Evolutionary conservation across 2,113 vertebrate genomes (phyloP), one percentile per base, ranked within the genome.

Genomic region (Actenoides lindsayi): DNA sequence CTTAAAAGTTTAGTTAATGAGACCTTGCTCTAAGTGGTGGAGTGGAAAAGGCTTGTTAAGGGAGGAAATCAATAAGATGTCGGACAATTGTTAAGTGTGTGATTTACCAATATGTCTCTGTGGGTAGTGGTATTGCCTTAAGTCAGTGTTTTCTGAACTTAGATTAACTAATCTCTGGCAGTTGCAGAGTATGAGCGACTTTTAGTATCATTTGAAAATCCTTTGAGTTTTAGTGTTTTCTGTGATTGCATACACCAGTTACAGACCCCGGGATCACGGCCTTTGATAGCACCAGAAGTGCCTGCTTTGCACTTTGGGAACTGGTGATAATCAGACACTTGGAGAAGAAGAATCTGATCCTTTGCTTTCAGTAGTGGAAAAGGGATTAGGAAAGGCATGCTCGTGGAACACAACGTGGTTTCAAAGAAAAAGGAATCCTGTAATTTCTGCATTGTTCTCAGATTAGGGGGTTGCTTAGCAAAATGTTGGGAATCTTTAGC

Each of bases 301-400:
- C 57, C 51, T 82, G 82, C 78, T 31, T 48, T 93, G 89, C 77
- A 50, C n/a, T 68, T 85, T 79, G 62, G 53, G 82, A 91, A 35
- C 46, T 30, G 35, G 16, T 86, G 76, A n/a, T 50, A 7, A 81
- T 94, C 63, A 87, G 21, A 77, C 44, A 35, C 17, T 81, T 53
- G 33, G 28, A 92, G 93, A 54, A 90, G 42, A 73, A 82, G 39
- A 94, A 75, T 95, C 54, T 89, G 75, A 90, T 87, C 74, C 83
- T 82, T 78, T 73, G 33, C 84, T 89, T 37, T 89, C 0, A 0
- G 78, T 80, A 42, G 82, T 83, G 48, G 71, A 81, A 81, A 74
- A 63, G 60, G 62, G 50, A 74, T 83, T 91, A 94, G 89, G 77
- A 81, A 69, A 79, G 53, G 16, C 28, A 11, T 53, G 42, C 39